phyloP scores from a whole-genome alignment of 2,797 vertebrate species.

The Onychomys leucogaster region DNA sequence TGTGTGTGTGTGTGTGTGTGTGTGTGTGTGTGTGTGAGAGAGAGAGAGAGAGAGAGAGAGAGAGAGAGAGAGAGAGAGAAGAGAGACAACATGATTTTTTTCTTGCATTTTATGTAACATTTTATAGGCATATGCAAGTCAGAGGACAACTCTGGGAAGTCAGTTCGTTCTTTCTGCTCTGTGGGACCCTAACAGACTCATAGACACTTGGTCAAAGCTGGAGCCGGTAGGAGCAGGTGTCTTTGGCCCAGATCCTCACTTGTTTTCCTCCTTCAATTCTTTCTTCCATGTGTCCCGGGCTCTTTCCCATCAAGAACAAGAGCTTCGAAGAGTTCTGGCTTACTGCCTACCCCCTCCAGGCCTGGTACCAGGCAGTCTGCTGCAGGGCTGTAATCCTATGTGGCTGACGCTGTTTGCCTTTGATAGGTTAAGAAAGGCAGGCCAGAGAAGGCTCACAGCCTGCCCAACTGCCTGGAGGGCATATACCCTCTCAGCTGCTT shows the following conservation, averaged over 20 bases:
- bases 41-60: too few relatives aligned
- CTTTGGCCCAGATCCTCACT: neutral
- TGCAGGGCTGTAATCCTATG: neutral
- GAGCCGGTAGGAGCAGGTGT: neutral
- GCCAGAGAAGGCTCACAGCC: neutral
- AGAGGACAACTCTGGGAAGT: neutral
- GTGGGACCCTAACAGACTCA: neutral
- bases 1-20: neutral
- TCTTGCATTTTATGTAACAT: neutral
- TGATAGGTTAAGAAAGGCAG: neutral
- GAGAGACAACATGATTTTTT: neutral
- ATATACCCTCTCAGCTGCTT: fast-evolving
- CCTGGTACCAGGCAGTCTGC: neutral
- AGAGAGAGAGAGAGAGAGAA: too few relatives aligned
- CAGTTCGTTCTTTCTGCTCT: neutral
- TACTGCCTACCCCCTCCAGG: too few relatives aligned
- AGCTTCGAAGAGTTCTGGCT: neutral
- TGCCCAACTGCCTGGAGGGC: neutral
- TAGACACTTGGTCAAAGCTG: neutral
- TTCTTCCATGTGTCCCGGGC: neutral
- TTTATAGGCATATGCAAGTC: neutral
- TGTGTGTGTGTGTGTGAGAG: too few relatives aligned
- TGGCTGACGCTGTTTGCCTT: neutral
- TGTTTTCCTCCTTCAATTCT: neutral
- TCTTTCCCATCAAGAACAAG: neutral